Evolutionary conservation across 2,888 invertebrate species (phyloP).

Genomic region (Galeruca laticollis): DNA sequence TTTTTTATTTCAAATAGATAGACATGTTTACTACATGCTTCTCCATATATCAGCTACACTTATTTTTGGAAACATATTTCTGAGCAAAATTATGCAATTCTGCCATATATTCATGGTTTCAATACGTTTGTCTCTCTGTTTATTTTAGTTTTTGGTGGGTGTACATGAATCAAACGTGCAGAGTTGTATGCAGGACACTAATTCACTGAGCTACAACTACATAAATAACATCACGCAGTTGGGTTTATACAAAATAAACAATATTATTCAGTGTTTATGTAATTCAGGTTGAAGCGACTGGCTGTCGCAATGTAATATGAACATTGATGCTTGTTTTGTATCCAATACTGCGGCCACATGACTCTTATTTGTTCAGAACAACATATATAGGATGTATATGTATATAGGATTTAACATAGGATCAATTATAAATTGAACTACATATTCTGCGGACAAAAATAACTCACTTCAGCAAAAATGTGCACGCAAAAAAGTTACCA

Average conservation of each 20-base stretch:
- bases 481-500: no score
- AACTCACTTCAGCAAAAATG: no score
- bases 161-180: not conserved
- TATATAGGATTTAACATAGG: no score
- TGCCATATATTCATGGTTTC: not conserved
- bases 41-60: no score
- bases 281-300: not conserved
- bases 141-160: not conserved
- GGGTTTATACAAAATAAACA: slow-evolving; percentile 5
- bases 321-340: not conserved
- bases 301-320: not conserved
- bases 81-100: no score
- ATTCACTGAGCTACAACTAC: not conserved
- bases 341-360: not conserved
- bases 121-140: not conserved
- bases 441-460: no score
- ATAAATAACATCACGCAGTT: not conserved
- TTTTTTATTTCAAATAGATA: no score
- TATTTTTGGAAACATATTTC: no score
- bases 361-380: not conserved
- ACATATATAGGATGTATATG: no score
- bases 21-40: no score
- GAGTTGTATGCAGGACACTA: not conserved
- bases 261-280: not conserved
- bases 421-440: no score